Evolutionary conservation across 1,140 invertebrate genomes (phyloP).

Genomic region (Cydia amplana): DNA sequence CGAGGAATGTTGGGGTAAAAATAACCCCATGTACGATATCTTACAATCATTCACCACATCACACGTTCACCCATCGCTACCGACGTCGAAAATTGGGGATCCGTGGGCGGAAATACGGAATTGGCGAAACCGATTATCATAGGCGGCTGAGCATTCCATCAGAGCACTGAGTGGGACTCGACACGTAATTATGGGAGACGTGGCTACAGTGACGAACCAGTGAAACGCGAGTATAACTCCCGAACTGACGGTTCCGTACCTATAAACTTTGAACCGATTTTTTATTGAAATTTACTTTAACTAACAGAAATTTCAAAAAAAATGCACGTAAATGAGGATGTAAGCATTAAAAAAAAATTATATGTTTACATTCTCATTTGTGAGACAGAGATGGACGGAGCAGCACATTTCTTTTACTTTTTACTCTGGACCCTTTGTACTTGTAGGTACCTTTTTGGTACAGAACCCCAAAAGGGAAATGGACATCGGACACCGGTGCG

Average conservation of each 20-base stretch:
- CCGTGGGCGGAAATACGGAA: slow-evolving; percentile 8
- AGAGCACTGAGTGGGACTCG: not conserved
- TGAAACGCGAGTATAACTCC: not conserved
- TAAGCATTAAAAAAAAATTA: too few relatives aligned
- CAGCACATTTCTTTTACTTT: too few relatives aligned
- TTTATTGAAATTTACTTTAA: too few relatives aligned
- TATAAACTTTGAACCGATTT: not conserved
- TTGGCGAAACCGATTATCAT: slow-evolving; percentile 30
- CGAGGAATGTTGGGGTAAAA: not conserved
- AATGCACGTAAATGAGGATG: too few relatives aligned
- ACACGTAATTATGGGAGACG: slow-evolving; percentile 9
- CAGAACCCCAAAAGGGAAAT: too few relatives aligned
- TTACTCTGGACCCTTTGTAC: too few relatives aligned
- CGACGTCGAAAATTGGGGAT: not conserved
- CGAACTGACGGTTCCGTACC: not conserved
- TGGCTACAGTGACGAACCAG: not conserved
- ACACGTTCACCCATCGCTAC: not conserved
- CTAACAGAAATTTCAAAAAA: too few relatives aligned
- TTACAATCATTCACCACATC: not conserved
- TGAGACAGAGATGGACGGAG: too few relatives aligned
- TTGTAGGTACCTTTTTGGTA: too few relatives aligned
- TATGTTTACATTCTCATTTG: too few relatives aligned
- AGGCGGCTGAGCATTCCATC: slow-evolving; percentile 30
- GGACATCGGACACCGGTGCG: too few relatives aligned
- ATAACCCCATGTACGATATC: not conserved